phyloP scores from a whole-genome alignment of 2,888 invertebrate species.

The Calephelis perditalis region DNA sequence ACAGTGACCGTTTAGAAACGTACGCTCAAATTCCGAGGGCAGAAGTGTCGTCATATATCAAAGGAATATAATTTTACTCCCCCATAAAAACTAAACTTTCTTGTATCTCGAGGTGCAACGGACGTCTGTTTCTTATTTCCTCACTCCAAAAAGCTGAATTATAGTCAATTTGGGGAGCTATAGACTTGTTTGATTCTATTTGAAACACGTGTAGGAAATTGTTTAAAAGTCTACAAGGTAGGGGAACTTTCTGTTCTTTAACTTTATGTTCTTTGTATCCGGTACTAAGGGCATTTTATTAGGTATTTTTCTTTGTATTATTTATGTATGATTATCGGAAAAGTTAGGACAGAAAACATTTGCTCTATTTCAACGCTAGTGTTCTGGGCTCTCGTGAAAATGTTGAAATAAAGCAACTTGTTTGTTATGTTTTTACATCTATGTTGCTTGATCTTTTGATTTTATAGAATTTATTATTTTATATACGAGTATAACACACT shows the following conservation, averaged over 20 bases:
- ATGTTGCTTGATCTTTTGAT: too few species aligned
- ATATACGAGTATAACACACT: too few species aligned
- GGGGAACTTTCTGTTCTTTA: conserved; percentile 1
- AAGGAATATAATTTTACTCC: conserved; percentile 62
- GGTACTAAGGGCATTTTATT: not conserved
- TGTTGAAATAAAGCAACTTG: too few species aligned
- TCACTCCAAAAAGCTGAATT: conserved; percentile 53
- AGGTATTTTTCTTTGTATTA: not conserved
- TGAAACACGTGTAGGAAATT: conserved; percentile 54
- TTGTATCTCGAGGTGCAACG: conserved; percentile 42
- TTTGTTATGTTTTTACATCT: too few species aligned
- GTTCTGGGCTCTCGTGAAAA: too few species aligned
- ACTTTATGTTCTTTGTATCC: not conserved
- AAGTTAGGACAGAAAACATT: not conserved
- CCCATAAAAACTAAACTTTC: conserved; percentile 66
- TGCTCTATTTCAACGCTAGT: too few species aligned
- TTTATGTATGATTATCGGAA: not conserved
- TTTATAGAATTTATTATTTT: too few species aligned
- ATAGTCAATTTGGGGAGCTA: conserved; percentile 39
- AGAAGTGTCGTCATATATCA: conserved; percentile 71
- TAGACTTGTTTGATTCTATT: conserved; percentile 54
- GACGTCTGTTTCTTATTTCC: conserved; percentile 69
- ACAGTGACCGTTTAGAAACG: conserved; percentile 63
- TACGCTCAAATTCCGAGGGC: conserved; percentile 67
- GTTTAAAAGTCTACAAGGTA: conserved; percentile 21